These are phyloP conservation scores for Leptothorax acervorum DNA, from an alignment of 2,888 invertebrate species.

Conservation along the genomic window DNA sequence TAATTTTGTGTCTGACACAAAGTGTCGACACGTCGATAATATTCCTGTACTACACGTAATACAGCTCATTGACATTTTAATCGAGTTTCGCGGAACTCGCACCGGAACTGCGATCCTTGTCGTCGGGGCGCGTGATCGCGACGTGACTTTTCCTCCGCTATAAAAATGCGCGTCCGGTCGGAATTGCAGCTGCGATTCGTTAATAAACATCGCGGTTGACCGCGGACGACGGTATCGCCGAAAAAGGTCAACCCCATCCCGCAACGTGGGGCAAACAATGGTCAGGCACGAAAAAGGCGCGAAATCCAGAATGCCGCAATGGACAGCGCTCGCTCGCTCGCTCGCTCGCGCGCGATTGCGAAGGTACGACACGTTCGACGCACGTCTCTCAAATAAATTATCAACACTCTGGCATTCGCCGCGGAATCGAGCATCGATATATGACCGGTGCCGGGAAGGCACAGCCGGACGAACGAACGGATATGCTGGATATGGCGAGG, in stretches of 20 bases:
- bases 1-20: neutral
- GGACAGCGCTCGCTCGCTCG: constrained; percentile 46
- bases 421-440: constrained; percentile 73
- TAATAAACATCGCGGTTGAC: constrained; percentile 71
- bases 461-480: constrained; percentile 60
- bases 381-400: constrained; percentile 84
- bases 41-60: constrained; percentile 12
- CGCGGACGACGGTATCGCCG: constrained; percentile 52
- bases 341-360: constrained; percentile 70
- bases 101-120: constrained; percentile 52
- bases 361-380: constrained; percentile 83
- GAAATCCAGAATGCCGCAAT: constrained; percentile 77
- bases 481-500: constrained; percentile 71
- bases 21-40: neutral
- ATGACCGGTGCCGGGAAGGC: constrained; percentile 64
- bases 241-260: constrained; percentile 68
- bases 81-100: constrained; percentile 46
- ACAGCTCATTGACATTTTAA: constrained; percentile 61
- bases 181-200: constrained; percentile 64
- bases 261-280: constrained; percentile 70
- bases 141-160: constrained; percentile 74
- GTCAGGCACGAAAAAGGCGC: constrained; percentile 77
- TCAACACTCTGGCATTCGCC: constrained; percentile 75
- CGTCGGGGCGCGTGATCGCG: constrained; percentile 47
- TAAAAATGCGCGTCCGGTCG: constrained; percentile 75